Evolutionary conservation across 2,888 invertebrate genomes (phyloP).

Genomic region (Agapetus fuscipes): DNA sequence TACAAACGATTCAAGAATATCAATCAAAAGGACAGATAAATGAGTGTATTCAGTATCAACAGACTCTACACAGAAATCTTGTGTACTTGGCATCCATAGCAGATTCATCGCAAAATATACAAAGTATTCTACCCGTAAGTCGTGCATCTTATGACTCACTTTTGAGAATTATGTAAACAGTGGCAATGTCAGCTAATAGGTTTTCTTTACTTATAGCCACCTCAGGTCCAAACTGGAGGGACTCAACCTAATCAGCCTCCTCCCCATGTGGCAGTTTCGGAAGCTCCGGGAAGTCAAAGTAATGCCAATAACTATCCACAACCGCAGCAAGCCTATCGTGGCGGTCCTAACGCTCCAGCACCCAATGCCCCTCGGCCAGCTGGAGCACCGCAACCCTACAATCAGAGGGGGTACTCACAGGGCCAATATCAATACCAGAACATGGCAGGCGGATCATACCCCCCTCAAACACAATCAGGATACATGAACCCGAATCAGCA

Average conservation of each 20-base stretch:
- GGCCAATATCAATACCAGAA: slow-evolving; percentile 55
- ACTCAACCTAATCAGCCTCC: slow-evolving; percentile 32
- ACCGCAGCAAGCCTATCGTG: slow-evolving; percentile 41
- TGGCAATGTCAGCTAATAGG: too few species aligned
- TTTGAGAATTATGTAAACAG: too few species aligned
- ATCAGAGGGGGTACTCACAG: slow-evolving; percentile 58
- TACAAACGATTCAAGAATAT: slow-evolving; percentile 94
- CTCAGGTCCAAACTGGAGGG: slow-evolving; percentile 47
- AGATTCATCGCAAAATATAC: slow-evolving; percentile 92
- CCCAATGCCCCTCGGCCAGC: slow-evolving; percentile 51
- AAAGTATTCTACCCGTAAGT: slow-evolving; percentile 72
- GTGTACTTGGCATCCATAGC: slow-evolving; percentile 93
- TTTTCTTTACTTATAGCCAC: slow-evolving; percentile 42
- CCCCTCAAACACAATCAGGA: slow-evolving; percentile 52
- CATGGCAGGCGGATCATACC: slow-evolving; percentile 47
- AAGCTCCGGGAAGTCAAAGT: slow-evolving; percentile 31
- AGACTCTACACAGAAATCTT: slow-evolving; percentile 88
- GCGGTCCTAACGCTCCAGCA: slow-evolving; percentile 41
- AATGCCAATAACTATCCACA: slow-evolving; percentile 36
- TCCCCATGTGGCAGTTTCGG: slow-evolving; percentile 11
- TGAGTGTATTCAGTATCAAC: slow-evolving; percentile 91
- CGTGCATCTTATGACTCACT: neutral
- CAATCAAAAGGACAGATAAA: slow-evolving; percentile 90
- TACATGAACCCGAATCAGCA: slow-evolving; percentile 58
- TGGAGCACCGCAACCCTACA: slow-evolving; percentile 48